These are phyloP conservation scores for Branchellion lobata DNA, from an alignment of 2,888 invertebrate genomes.

Conservation along the genomic window DNA sequence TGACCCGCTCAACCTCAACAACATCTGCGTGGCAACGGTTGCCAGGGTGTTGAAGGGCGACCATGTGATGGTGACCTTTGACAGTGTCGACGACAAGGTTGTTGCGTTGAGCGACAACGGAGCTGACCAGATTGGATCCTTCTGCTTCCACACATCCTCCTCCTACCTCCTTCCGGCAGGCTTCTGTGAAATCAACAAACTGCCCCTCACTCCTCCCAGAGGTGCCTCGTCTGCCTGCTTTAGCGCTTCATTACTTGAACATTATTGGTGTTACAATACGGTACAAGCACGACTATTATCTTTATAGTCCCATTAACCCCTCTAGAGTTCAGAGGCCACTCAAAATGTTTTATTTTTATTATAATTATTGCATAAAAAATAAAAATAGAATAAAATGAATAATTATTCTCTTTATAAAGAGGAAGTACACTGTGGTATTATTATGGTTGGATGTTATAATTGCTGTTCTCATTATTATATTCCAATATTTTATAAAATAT, in stretches of 20 bases:
- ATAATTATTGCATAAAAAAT: no score
- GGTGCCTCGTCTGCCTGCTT: constrained; percentile 59
- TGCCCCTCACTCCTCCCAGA: constrained; percentile 82
- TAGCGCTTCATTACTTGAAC: no score
- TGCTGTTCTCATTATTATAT: no score
- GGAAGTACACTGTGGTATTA: no score
- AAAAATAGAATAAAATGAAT: no score
- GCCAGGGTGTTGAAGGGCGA: constrained; percentile 87
- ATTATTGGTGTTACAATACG: no score
- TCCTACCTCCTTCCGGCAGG: constrained; percentile 93
- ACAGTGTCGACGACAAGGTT: constrained; percentile 60
- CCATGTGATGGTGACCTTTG: constrained; percentile 93
- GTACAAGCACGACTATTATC: background rate
- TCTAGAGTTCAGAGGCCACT: no score
- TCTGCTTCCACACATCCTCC: constrained; percentile 90
- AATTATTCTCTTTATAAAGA: no score
- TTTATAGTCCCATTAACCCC: background rate
- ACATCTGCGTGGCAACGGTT: constrained; percentile 91
- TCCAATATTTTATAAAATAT: no score
- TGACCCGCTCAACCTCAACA: constrained; percentile 89
- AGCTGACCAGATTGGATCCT: constrained; percentile 72
- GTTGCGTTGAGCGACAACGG: background rate
- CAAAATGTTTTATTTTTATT: no score
- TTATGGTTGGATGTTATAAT: no score
- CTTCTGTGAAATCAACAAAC: constrained; percentile 80